Conservation (phyloP, 2,113 vertebrate species). For the Hydropotes inermis region DNA sequence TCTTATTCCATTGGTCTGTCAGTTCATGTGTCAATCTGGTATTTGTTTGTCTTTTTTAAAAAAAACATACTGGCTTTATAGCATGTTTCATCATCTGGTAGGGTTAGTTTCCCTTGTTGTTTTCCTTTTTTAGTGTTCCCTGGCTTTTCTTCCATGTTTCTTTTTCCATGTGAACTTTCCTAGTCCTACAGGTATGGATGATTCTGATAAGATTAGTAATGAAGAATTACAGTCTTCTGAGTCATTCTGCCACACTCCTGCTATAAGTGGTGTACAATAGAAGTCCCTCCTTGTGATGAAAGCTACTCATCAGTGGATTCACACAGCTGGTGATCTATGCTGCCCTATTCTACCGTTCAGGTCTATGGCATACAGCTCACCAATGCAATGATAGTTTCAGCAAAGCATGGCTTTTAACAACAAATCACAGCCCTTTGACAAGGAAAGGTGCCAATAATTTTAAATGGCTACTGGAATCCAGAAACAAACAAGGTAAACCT, state of each 20-base stretch:
- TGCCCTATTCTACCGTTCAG: background rate
- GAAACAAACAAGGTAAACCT: background rate
- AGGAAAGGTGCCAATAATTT: background rate
- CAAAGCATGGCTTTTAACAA: background rate
- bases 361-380: background rate
- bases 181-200: background rate
- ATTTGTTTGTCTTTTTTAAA: background rate
- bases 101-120: background rate
- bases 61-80: background rate
- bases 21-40: background rate
- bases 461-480: background rate
- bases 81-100: background rate
- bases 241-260: background rate
- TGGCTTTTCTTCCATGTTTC: background rate
- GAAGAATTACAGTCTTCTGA: background rate
- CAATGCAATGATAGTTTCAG: background rate
- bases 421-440: background rate
- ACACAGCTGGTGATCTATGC: accelerated
- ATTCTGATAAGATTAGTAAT: background rate
- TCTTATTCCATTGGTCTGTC: background rate
- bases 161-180: background rate
- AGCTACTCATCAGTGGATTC: background rate
- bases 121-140: background rate
- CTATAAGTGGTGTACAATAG: background rate
- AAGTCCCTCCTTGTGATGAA: background rate